A percentile compares a stretch with the other conserved stretches of the same genome.
Evolutionary conservation across 2,888 invertebrate genomes (phyloP).

Genomic region (Tetranychus truncatus): DNA sequence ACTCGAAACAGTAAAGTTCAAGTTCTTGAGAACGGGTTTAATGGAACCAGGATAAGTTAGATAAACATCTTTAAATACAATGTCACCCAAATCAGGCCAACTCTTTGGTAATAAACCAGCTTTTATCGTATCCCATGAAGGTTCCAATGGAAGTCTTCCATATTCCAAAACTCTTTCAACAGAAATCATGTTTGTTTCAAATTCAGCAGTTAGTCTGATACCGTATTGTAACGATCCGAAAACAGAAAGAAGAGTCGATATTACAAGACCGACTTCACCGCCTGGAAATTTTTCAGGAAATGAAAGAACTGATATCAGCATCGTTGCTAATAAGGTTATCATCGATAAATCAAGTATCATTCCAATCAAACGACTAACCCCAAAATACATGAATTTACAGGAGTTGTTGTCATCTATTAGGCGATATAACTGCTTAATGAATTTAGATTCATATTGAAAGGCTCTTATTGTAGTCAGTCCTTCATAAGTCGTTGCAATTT

Average conservation of each 20-base stretch:
- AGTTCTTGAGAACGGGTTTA: slow-evolving; percentile 48
- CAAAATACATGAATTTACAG: background rate
- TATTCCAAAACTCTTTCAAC: slow-evolving; percentile 70
- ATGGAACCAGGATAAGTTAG: slow-evolving; percentile 48
- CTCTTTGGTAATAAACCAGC: background rate
- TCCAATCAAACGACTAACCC: background rate
- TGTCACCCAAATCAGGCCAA: slow-evolving; percentile 46
- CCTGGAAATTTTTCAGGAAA: background rate
- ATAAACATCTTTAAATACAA: slow-evolving; percentile 54
- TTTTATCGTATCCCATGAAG: slow-evolving; percentile 39
- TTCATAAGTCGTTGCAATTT: background rate
- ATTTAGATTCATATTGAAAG: background rate
- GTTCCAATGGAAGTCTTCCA: slow-evolving; percentile 51
- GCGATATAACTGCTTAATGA: background rate
- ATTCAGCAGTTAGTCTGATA: slow-evolving; percentile 37
- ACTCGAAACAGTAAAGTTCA: slow-evolving; percentile 33
- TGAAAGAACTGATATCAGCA: background rate
- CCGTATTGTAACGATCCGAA: slow-evolving; percentile 35
- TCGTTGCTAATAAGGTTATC: background rate
- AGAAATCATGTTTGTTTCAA: slow-evolving; percentile 33
- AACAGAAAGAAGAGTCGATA: background rate
- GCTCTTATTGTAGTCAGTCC: background rate
- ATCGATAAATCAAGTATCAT: background rate
- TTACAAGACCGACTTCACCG: background rate
- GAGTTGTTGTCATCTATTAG: background rate